Base-by-base conservation (phyloP, 2,888 invertebrate genomes). In the Oscheius sp. region DNA sequence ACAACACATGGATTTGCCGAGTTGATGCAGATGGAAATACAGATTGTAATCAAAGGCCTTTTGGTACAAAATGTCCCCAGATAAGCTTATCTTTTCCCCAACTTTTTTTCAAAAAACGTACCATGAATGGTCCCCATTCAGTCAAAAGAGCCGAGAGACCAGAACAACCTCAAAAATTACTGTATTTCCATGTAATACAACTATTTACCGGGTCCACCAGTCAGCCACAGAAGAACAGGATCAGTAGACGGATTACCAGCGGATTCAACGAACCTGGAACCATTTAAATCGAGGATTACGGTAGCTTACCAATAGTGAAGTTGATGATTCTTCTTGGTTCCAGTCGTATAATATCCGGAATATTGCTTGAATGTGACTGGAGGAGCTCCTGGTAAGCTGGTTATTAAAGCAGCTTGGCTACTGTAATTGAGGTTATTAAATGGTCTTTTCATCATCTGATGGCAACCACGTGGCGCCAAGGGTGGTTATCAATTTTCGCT, bases 341-440 rank as follows among this genome's bases (percentile, higher is more conserved):
- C 85, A 49, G 90, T 85, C 77, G 89, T 69, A 72, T 89, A 85
- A 76, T 89, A 90, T 6, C 90, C 90, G 6, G 90, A 89, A 75
- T 89, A 90, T 49, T 90, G 90, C 76, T 87, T 88, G 87, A 89
- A 90, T 49, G 74, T 80, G 7, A 87, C 69, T n/a, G 55, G 29
- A 25, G 82, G 82, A 12, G 75, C 76, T 29, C 82, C 82, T 27
- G 82, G 82, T n/a, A 82, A 72, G 23, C 59, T 72, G 12, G 76
- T 66, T 68, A 81, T 79, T 25, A 72, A 58, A 18, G 75, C 74
- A 46, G 72, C 72, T 35, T 74, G 46, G 68, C 75, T 75, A 71
- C 21, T 58, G 58, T n/a, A 58, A 56, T 29, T 1, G 58, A 29
- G 16, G 21, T 9, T 2, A 12, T n/a, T 2, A 53, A 18, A 1